Base-by-base conservation (phyloP, 35 echinoderm and acorn worm genomes). In the Hemicentrotus pulcherrimus region DNA sequence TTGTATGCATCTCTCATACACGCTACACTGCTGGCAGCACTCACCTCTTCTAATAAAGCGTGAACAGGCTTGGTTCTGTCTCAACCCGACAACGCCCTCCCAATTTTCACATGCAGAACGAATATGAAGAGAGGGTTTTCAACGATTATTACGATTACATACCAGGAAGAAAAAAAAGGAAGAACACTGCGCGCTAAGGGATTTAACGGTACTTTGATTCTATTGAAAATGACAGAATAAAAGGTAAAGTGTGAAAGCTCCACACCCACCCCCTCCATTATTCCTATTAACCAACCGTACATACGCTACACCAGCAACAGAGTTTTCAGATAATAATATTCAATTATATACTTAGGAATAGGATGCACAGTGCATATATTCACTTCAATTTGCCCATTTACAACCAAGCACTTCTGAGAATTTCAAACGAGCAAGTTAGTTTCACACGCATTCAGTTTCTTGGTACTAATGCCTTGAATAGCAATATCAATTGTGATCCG, bases 121-220 rank as follows among this genome's bases (percentile, higher is more conserved):
- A 78, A 22, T n/a, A 78, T 7, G 19, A n/a, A 78, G 65, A 78
- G 24, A 78, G 19, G 65, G 65, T 78, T 78, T 22, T n/a, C 65
- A 78, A 28, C 19, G n/a, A n/a, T n/a, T n/a, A n/a, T n/a, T 78
- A 78, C 6, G 19, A 78, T n/a, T 78, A 78, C 65, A 78, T 78
- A 78, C 50, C 50, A 55, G 50, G 50, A 55, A 10, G 15, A 55
- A 55, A 55, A 55, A 41, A 41, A 55, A 50, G 48, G 35, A 41
- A 41, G 50, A 11, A 55, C 22, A 78, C 65, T 78, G 65, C 65
- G 19, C 8, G 65, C 65, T 7, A 78, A 78, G 65, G 65, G 65
- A 78, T 78, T 78, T 78, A 78, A 78, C 65, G 65, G 65, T 78
- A 28, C 28, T 78, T 59, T 78, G 65, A 78, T 78, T 78, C 65